Percentiles rank a stretch among this genome's conserved stretches.
These are phyloP conservation scores for Thera britannica DNA, from an alignment of 2,888 invertebrate genomes.

Conservation along the genomic window DNA sequence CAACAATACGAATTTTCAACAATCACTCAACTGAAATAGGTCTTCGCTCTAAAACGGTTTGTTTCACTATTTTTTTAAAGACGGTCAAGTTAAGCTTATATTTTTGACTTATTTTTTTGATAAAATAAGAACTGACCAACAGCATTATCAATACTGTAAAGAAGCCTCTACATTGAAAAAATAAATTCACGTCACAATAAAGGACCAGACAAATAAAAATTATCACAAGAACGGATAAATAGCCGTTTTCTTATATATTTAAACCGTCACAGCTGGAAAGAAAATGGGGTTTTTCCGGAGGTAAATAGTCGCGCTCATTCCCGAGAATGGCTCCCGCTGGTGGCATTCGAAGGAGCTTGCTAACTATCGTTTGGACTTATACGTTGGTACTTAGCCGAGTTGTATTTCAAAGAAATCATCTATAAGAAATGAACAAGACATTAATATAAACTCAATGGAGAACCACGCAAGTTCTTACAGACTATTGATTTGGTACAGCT, in stretches of 20 bases:
- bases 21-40: background rate
- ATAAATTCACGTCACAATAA: no score
- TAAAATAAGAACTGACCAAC: no score
- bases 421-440: background rate
- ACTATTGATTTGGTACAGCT: no score
- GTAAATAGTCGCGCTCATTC: constrained; percentile 32
- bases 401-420: constrained; percentile 16
- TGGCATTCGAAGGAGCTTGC: constrained; percentile 39
- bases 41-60: background rate
- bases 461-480: background rate
- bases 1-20: constrained; percentile 22
- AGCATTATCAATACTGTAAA: no score
- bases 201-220: no score
- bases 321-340: constrained; percentile 39
- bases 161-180: no score
- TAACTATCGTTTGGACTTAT: constrained; percentile 24
- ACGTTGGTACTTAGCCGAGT: constrained; percentile 12
- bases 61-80: background rate
- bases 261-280: constrained; percentile 47
- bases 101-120: no score
- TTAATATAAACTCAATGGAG: background rate
- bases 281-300: constrained; percentile 49
- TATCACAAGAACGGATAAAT: no score
- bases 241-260: constrained; percentile 40
- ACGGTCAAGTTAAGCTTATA: background rate